Percentiles rank a stretch among this genome's conserved stretches.
Conservation (phyloP, 2,888 invertebrate species). For the Latrodectus hesperus region DNA sequence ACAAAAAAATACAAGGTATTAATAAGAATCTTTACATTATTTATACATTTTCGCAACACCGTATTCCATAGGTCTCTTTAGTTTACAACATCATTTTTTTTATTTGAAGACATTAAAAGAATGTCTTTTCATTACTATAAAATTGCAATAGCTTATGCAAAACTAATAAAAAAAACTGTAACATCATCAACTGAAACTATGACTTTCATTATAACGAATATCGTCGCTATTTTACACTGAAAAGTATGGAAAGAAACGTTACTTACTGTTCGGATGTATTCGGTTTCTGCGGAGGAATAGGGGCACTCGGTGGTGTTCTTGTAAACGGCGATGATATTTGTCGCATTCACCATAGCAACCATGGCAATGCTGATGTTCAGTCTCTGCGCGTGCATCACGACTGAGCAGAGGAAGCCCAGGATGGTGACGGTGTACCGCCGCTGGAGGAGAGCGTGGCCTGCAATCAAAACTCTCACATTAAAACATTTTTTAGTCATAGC, state of each 20-base stretch:
- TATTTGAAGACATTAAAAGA: no score
- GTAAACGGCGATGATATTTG: neutral
- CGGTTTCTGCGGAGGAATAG: neutral
- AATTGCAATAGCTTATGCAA: no score
- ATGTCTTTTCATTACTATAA: no score
- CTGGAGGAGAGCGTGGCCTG: conserved; percentile 37
- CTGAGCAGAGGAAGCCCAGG: conserved; percentile 49
- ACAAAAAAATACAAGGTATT: no score
- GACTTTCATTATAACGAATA: no score
- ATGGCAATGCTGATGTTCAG: conserved; percentile 59
- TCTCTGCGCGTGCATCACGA: conserved; percentile 55
- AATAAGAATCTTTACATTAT: no score
- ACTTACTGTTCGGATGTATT: conserved; percentile 3
- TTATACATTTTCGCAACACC: no score
- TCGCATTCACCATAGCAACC: conserved; percentile 62
- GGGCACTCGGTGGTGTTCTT: conserved; percentile 28
- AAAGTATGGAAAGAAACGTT: neutral
- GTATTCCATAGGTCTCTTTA: no score
- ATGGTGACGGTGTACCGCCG: conserved; percentile 44
- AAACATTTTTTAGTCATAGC: neutral
- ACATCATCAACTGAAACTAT: no score
- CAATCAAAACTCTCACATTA: neutral
- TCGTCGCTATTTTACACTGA: no score
- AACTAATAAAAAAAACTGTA: no score
- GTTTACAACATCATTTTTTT: no score